These are phyloP conservation scores for Streblospio benedicti DNA, from an alignment of 1,140 invertebrate genomes.

Conservation along the genomic window DNA sequence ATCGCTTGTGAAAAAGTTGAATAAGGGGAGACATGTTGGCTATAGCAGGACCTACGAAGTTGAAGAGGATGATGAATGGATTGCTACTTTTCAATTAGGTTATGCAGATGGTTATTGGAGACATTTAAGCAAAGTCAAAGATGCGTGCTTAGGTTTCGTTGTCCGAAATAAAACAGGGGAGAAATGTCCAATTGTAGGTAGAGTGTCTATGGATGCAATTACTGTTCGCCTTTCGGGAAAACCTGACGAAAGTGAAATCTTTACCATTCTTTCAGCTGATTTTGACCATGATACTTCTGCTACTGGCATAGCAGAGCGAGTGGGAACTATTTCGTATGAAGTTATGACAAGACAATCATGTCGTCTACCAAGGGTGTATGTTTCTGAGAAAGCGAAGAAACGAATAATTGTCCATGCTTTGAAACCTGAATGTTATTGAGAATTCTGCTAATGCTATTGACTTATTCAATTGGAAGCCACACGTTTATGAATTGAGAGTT, in stretches of 20 bases:
- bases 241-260: constrained; percentile 12
- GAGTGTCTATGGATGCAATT: constrained; percentile 30
- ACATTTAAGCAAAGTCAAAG: constrained; percentile 17
- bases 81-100: constrained; percentile 27
- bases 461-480: too few species aligned
- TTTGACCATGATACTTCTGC: constrained; percentile 20
- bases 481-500: too few species aligned
- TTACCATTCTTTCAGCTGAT: constrained; percentile 23
- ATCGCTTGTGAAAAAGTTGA: constrained; percentile 22
- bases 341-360: constrained; percentile 20
- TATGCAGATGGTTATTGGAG: constrained; percentile 30
- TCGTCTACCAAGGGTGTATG: constrained; percentile 24
- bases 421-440: neutral
- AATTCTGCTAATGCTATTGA: too few species aligned
- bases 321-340: constrained; percentile 27
- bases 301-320: constrained; percentile 13
- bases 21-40: constrained; percentile 19
- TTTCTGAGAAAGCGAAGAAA: neutral
- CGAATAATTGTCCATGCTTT: neutral
- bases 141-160: too few species aligned
- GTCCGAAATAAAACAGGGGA: constrained; percentile 19
- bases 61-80: constrained; percentile 17
- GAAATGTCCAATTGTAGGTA: constrained; percentile 23
- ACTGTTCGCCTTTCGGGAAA: constrained; percentile 17
- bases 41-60: constrained; percentile 28